These are phyloP conservation scores for Pocillopora damicornis DNA, from an alignment of 64 coral and sea anemone species.

Conservation along the genomic window DNA sequence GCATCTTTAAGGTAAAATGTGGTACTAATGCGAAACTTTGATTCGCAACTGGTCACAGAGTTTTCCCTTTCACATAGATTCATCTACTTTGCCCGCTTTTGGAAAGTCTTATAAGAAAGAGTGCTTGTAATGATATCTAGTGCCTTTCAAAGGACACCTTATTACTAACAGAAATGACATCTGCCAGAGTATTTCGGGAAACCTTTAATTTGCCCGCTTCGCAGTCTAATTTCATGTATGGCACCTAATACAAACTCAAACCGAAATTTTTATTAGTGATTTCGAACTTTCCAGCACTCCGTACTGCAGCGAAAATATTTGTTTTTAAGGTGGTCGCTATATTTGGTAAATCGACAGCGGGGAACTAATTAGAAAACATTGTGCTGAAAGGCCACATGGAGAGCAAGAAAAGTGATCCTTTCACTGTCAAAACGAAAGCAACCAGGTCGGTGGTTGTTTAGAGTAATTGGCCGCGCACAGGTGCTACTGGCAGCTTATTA, in stretches of 20 bases:
- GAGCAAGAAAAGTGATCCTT: constrained; percentile 16
- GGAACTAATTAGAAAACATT: constrained; percentile 9
- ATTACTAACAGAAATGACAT: not conserved
- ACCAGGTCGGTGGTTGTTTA: constrained; percentile 5
- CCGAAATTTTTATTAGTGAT: not conserved
- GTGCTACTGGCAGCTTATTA: not conserved
- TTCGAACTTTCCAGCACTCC: not conserved
- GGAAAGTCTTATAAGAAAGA: not conserved
- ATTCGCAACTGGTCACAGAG: not conserved
- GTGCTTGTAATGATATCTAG: not conserved
- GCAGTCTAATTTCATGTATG: not conserved
- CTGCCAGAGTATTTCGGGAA: not conserved
- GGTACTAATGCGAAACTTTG: not conserved
- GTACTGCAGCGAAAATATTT: not conserved
- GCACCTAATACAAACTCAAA: not conserved
- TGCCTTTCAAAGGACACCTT: not conserved
- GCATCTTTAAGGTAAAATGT: constrained; percentile 3
- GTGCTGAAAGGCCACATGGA: constrained; percentile 13
- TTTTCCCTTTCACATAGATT: not conserved
- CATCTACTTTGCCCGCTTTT: no score
- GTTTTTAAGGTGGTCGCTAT: not conserved
- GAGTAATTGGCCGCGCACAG: not conserved
- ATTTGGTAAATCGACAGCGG: not conserved
- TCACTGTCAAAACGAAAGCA: not conserved
- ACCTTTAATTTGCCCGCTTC: not conserved